Conservation (phyloP, 2,888 invertebrate species). For the Drosophila lutescens region DNA sequence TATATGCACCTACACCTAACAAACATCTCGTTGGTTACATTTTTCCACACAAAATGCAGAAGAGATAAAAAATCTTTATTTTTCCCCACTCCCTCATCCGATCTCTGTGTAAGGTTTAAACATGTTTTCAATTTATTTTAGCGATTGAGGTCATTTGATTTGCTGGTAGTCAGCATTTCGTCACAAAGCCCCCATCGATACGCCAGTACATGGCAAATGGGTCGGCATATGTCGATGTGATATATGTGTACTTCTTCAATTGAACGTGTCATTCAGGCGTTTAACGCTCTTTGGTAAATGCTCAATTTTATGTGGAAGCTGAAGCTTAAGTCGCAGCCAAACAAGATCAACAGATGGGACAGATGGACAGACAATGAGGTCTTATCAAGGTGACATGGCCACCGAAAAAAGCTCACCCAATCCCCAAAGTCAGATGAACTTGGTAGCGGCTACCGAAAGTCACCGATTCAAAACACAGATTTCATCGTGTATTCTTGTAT, state of each 20-base stretch:
- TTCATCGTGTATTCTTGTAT: constrained; percentile 36
- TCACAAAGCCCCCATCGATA: constrained; percentile 16
- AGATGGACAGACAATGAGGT: constrained; percentile 36
- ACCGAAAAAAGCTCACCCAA: constrained; percentile 17
- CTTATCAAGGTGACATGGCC: constrained; percentile 39
- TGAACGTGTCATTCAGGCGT: constrained; percentile 76
- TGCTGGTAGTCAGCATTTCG: constrained; percentile 50
- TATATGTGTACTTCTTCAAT: constrained; percentile 67
- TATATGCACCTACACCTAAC: no score
- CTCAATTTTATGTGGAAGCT: constrained; percentile 7
- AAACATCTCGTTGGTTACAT: background rate
- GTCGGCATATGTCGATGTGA: constrained; percentile 7
- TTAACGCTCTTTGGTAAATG: constrained; percentile 56
- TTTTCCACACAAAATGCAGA: background rate
- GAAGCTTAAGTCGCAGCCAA: constrained; percentile 6
- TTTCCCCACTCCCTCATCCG: constrained; percentile 8
- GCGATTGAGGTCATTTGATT: constrained; percentile 77
- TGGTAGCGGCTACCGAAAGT: constrained; percentile 30
- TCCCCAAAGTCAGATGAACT: constrained; percentile 35
- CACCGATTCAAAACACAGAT: constrained; percentile 15
- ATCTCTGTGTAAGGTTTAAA: constrained; percentile 48
- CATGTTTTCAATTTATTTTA: constrained; percentile 68
- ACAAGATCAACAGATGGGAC: constrained; percentile 46
- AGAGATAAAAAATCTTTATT: background rate
- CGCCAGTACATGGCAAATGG: constrained; percentile 20